Base-by-base conservation (phyloP, 2,888 invertebrate species). In the Amphipoea lucens region DNA sequence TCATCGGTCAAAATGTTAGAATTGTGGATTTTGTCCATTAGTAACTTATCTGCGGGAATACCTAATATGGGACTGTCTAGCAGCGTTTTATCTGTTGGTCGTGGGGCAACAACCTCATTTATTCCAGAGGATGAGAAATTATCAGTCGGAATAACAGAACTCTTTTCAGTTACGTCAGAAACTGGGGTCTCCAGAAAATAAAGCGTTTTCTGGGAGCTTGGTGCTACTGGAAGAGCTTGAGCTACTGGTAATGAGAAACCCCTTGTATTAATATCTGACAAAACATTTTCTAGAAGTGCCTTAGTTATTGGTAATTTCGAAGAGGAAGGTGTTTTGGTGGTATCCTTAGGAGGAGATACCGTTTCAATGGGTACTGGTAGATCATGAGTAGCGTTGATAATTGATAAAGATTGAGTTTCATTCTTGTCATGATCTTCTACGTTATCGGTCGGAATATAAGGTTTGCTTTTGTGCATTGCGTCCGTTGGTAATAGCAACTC, bases 201-300 rank as follows among this genome's bases (percentile, higher is more conserved):
- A 36, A 81, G 36, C 1, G 79, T 62, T 71, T 81, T 78, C 7
- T 36, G 57, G 23, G 78, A 67, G 17, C 65, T 70, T 23, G 70
- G 29, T 70, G 60, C 17, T 42, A 54, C 36, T 42, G 69, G 57
- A 36, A 69, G 11, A 48, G 14, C 14, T 76, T 42, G 57, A 51
- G 48, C 48, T 65, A 20, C 57, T 36, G 68, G 77, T 2, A 76
- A 20, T 42, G 69, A 29, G 29, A 70, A 70, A 23, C 83, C 51
- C 11, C 14, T 83, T 45, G 51, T 62, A 2, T 60, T 62, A 40
- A 84, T 74, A 36, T 82, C 73, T 45, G 60, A 62, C 17, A 82
- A n/a, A 5, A 84, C 85, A 74, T 67, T 79, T 70, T 82, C 70
- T 40, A 79, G 2, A 14, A 82, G 70, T 23, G 65, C 70, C 20